These are phyloP conservation scores for Cassiopea andromeda DNA, from an alignment of 30 jellyfish, hydroid and myxozoan species.

Conservation along the genomic window DNA sequence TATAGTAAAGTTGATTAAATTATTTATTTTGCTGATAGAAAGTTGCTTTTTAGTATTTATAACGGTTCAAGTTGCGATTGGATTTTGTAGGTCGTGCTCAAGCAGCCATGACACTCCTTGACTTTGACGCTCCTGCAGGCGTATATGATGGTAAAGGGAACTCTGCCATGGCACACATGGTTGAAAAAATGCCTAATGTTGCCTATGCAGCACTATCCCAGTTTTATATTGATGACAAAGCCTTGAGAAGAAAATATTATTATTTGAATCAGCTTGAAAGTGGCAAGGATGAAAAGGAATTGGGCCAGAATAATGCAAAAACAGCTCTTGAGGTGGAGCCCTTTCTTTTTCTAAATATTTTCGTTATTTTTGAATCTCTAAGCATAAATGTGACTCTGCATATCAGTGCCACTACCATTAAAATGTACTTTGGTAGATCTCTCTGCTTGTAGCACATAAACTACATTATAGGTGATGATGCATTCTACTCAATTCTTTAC, in stretches of 20 bases:
- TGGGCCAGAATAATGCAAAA: conserved; percentile 44
- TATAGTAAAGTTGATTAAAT: too few species aligned
- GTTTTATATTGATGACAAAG: conserved; percentile 62
- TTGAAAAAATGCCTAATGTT: conserved; percentile 89
- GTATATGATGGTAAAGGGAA: conserved; percentile 79
- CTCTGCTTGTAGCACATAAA: too few species aligned
- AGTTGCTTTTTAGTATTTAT: too few species aligned
- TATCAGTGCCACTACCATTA: too few species aligned
- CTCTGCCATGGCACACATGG: conserved; percentile 77
- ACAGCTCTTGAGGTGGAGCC: conserved; percentile 82
- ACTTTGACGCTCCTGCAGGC: conserved; percentile 88
- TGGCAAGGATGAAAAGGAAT: conserved; percentile 57
- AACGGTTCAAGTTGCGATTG: too few species aligned
- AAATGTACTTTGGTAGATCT: too few species aligned
- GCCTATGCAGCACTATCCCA: conserved; percentile 88
- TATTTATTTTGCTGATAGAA: too few species aligned
- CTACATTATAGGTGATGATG: too few species aligned
- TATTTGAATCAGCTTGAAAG: conserved; percentile 75
- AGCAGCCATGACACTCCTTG: conserved; percentile 80
- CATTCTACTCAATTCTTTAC: too few species aligned
- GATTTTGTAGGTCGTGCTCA: conserved; percentile 77
- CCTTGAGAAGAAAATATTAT: conserved; percentile 53
- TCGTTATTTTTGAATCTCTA: neutral
- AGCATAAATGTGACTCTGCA: too few species aligned
- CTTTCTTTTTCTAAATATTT: too few species aligned